phyloP scores from a whole-genome alignment of 2,797 vertebrate genomes.

The Oryzias dopingdopingensis region DNA sequence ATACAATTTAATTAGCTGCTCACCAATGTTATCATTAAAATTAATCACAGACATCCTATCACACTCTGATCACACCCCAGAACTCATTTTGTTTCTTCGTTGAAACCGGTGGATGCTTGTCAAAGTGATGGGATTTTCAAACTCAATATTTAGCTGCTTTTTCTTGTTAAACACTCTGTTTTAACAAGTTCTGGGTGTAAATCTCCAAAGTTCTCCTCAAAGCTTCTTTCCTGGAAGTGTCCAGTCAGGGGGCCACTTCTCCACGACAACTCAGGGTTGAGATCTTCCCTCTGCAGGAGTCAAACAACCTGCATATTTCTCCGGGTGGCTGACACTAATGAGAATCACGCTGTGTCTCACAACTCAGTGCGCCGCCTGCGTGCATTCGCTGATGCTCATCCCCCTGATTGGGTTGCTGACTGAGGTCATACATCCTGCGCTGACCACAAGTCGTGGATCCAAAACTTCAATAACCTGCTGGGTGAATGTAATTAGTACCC shows the following conservation, averaged over 20 bases:
- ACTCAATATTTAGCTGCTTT: slow-evolving; percentile 1
- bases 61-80: slow-evolving; percentile 22
- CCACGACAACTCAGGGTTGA: slow-evolving; percentile 48
- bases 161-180: not conserved
- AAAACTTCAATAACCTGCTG: slow-evolving; percentile 70
- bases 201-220: slow-evolving; percentile 25
- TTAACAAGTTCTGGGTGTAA: slow-evolving; percentile 1
- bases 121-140: not conserved
- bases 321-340: slow-evolving; percentile 68
- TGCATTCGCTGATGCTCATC: slow-evolving; percentile 41
- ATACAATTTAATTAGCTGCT: slow-evolving; percentile 59
- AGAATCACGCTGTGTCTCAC: slow-evolving; percentile 58
- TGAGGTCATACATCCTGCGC: slow-evolving; percentile 53
- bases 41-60: slow-evolving; percentile 36
- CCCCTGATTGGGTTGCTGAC: slow-evolving; percentile 57
- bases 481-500: slow-evolving; percentile 72
- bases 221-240: slow-evolving; percentile 23
- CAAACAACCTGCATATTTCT: slow-evolving; percentile 70
- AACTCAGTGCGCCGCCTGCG: slow-evolving; percentile 30
- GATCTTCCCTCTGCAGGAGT: slow-evolving; percentile 37
- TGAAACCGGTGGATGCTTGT: slow-evolving; percentile 3
- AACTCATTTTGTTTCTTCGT: slow-evolving; percentile 14
- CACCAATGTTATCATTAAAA: slow-evolving; percentile 50
- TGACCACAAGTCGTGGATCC: slow-evolving; percentile 62
- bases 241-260: slow-evolving; percentile 42